Evolutionary conservation across 2,797 vertebrate genomes (phyloP).

Genomic region (Allobates femoralis): DNA sequence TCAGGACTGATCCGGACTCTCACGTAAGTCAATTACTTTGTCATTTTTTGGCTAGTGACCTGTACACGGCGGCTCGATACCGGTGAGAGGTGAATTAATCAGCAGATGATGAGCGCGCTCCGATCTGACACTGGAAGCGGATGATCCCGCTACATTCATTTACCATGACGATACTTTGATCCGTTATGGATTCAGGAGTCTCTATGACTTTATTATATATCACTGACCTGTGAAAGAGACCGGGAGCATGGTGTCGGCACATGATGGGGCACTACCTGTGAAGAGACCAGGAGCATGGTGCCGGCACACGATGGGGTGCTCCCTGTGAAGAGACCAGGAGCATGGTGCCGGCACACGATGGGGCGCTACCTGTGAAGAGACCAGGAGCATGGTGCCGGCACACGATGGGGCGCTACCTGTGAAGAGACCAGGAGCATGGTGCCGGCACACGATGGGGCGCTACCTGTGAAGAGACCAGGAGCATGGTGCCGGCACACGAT

Average conservation of each 20-base stretch:
- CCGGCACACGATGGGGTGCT: no score
- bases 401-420: no score
- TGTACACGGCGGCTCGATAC: conserved; percentile 52
- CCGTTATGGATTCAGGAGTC: conserved; percentile 54
- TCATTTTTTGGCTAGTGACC: conserved; percentile 59
- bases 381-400: no score
- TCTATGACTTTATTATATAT: conserved; percentile 58
- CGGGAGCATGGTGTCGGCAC: neutral
- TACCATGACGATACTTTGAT: conserved; percentile 56
- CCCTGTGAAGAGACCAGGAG: no score
- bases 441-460: no score
- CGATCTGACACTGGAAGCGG: conserved; percentile 46
- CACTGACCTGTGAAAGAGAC: conserved; percentile 32
- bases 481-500: no score
- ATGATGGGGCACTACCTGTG: no score
- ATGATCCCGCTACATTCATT: conserved; percentile 57
- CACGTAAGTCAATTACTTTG: conserved; percentile 54
- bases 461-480: no score
- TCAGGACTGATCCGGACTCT: conserved; percentile 21
- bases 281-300: no score
- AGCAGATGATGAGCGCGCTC: conserved; percentile 50
- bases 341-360: no score
- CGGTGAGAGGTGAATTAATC: conserved; percentile 61
- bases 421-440: no score
- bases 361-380: no score